A percentile compares a stretch with the other conserved stretches of the same genome.
Conservation (phyloP, 1,140 invertebrate species). For the Choristoneura fumiferana region DNA sequence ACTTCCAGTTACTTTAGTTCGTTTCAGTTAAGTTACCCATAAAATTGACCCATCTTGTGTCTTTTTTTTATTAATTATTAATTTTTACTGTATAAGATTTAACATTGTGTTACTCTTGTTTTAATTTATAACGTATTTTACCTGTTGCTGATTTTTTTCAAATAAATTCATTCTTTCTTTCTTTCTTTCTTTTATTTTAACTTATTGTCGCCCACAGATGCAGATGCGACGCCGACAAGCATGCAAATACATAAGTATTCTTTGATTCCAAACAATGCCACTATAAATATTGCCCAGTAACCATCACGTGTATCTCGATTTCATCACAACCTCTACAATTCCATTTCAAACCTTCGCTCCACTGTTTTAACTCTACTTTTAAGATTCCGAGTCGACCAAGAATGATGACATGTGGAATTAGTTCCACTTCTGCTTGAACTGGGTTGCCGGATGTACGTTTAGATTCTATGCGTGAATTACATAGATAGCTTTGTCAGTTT, state of each 20-base stretch:
- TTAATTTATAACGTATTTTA: no score
- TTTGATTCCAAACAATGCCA: conserved; percentile 2
- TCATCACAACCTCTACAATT: background rate
- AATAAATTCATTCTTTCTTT: background rate
- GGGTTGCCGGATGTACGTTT: conserved; percentile 6
- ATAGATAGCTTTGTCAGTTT: conserved; percentile 8
- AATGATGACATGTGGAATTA: conserved; percentile 14
- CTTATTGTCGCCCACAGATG: background rate
- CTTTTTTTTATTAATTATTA: background rate
- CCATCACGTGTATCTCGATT: conserved; percentile 8
- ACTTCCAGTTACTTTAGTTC: no score
- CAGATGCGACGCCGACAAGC: background rate
- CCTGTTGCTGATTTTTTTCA: background rate
- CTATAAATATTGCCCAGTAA: background rate
- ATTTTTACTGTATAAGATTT: no score
- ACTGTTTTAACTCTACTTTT: background rate
- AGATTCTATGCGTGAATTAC: background rate
- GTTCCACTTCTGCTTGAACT: background rate
- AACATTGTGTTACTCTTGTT: no score
- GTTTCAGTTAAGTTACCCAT: no score
- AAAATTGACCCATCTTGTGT: no score
- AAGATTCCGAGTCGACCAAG: no score
- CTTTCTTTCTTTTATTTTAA: no score
- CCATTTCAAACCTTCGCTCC: background rate
- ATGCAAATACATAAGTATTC: background rate